Evolutionary conservation across 2,797 vertebrate genomes (phyloP), one percentile per base, ranked within the genome.

Genomic region (Babyrousa celebensis): DNA sequence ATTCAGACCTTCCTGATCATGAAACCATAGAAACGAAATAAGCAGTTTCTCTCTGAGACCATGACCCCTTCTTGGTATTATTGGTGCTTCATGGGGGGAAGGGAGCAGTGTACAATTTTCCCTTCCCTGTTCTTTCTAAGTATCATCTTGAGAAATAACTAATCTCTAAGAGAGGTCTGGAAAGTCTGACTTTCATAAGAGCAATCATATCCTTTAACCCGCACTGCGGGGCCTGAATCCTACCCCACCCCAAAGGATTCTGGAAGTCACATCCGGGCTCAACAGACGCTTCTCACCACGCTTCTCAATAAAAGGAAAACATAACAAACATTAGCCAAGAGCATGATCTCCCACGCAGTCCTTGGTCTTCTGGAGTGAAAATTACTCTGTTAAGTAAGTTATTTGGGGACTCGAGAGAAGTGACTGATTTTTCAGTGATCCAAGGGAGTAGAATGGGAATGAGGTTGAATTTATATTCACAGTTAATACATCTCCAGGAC

Each of bases 371-470:
- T 27, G 21, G 85, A 92, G 85, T 97, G 98, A 96, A 98, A 98
- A 98, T 97, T 91, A 95, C 84, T 97, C 97, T 91, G 91, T 80
- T 97, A 97, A 97, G 92, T 98, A 96, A 95, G 88, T 96, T 97
- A 91, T 97, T 96, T 96, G 67, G 65, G 70, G 80, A 92, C 89
- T 88, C 54, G 90, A 89, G 85, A 92, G 95, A 97, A 97, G 95
- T 96, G 94, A 96, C 97, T 98, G 93, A 96, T 91, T 98, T 98
- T 97, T 93, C 97, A 98, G 98, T 96, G 96, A 98, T 97, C 97
- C 78, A 90, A 97, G 96, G 77, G 95, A 98, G 95, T 97, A 96
- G 89, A 72, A 79, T 96, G 96, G 96, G 93, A 97, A 92, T 96
- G 96, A 98, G 98, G 75, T 97, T 72, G 92, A 97, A 92, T 97